Percentiles rank a stretch among this genome's conserved stretches.
Evolutionary conservation across 92 coral and sea anemone genomes (phyloP).

Genomic region (Galaxea fascicularis): DNA sequence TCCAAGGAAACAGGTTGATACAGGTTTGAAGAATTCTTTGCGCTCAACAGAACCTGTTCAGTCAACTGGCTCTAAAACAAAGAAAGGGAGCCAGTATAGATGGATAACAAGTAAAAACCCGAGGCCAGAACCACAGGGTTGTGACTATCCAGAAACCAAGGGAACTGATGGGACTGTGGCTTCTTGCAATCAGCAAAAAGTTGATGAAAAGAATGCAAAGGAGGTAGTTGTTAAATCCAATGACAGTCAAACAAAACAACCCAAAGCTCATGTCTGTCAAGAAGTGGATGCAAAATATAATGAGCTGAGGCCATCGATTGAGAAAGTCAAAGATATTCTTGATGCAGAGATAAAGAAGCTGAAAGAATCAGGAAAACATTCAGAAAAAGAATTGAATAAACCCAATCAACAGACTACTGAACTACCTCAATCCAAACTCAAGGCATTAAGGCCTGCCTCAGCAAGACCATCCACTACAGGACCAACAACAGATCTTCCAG

Average conservation of each 20-base stretch:
- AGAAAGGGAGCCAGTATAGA: slow-evolving; percentile 51
- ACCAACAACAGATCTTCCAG: slow-evolving; percentile 25
- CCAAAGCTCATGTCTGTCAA: slow-evolving; percentile 34
- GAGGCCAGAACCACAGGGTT: slow-evolving; percentile 89
- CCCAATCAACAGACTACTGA: slow-evolving; percentile 18
- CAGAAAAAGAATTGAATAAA: background rate
- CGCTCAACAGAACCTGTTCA: slow-evolving; percentile 34
- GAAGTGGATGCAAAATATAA: slow-evolving; percentile 62
- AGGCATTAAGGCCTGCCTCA: slow-evolving; percentile 32
- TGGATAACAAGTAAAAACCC: slow-evolving; percentile 64
- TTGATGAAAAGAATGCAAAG: background rate
- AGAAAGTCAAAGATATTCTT: slow-evolving; percentile 72
- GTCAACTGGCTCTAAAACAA: slow-evolving; percentile 10
- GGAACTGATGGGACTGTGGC: slow-evolving; percentile 21
- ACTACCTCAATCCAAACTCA: slow-evolving; percentile 1
- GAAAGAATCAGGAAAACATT: slow-evolving; percentile 21
- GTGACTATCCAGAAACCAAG: slow-evolving; percentile 70
- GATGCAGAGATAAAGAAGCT: slow-evolving; percentile 74
- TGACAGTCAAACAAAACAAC: background rate
- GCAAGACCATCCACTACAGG: slow-evolving; percentile 36
- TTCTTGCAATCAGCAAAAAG: background rate
- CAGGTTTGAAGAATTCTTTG: slow-evolving; percentile 67
- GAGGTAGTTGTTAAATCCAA: background rate
- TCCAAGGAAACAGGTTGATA: slow-evolving; percentile 77
- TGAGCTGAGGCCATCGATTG: slow-evolving; percentile 77